Evolutionary conservation across 37 sponge, comb jelly and placozoan genomes (phyloP).

Genomic region (Ianthella basta): DNA sequence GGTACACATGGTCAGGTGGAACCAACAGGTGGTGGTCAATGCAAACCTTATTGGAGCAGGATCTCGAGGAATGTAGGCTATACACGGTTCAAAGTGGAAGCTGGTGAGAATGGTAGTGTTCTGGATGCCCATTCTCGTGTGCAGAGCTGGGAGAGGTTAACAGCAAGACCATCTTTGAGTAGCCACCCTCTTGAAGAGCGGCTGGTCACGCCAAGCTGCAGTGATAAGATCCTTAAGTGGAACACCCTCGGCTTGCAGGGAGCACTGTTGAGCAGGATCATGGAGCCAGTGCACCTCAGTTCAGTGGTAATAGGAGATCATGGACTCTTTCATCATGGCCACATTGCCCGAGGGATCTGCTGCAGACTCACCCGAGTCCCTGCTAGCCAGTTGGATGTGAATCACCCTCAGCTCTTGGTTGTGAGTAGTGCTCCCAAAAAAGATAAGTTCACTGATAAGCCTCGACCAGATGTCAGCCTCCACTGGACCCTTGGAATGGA

Average conservation of each 20-base stretch:
- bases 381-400: background rate
- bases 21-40: too few relatives aligned
- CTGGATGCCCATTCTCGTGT: background rate
- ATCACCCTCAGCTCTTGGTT: background rate
- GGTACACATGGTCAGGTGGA: too few relatives aligned
- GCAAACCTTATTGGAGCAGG: background rate
- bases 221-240: constrained; percentile 30
- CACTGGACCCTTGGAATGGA: background rate
- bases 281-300: constrained; percentile 6
- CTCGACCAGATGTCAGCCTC: background rate
- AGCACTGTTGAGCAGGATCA: constrained; percentile 2
- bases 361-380: background rate
- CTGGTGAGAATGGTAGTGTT: background rate
- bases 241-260: constrained; percentile 7
- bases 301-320: constrained; percentile 13
- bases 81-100: constrained; percentile 11
- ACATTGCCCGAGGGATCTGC: constrained; percentile 28
- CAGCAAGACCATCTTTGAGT: background rate
- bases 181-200: background rate
- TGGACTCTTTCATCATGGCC: constrained; percentile 24
- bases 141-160: background rate
- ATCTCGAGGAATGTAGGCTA: background rate
- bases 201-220: background rate
- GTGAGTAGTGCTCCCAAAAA: too few relatives aligned
- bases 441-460: constrained; percentile 5